Conservation (phyloP, 64 coral and sea anemone species). For the Cladopsammia gracilis region DNA sequence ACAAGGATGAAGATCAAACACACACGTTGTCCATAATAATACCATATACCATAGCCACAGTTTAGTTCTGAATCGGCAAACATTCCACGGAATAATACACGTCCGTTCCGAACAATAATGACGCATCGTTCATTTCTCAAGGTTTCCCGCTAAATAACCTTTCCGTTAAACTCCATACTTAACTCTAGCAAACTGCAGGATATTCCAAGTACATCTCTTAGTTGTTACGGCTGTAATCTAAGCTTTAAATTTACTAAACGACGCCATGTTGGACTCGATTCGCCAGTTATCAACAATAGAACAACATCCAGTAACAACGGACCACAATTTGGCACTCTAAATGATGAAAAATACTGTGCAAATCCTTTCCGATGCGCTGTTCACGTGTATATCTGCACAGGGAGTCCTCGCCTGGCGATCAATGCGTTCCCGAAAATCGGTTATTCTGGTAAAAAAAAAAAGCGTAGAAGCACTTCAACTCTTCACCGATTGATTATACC, state of each 20-base stretch:
- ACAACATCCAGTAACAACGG: not conserved
- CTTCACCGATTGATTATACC: not conserved
- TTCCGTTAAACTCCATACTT: not conserved
- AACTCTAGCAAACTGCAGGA: not conserved
- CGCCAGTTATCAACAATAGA: slow-evolving; percentile 24
- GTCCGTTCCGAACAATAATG: not conserved
- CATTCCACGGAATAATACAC: slow-evolving; percentile 20
- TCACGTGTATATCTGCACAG: not conserved
- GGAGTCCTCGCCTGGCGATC: not conserved
- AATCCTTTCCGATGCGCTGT: slow-evolving; percentile 3
- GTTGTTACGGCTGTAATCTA: not conserved
- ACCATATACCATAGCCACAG: slow-evolving; percentile 11
- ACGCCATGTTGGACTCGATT: slow-evolving; percentile 22
- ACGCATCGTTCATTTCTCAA: slow-evolving; percentile 1
- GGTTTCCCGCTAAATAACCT: not conserved
- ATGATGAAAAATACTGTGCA: not conserved
- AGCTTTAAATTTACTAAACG: slow-evolving; percentile 7
- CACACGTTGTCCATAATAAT: slow-evolving; percentile 34
- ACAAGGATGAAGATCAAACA: slow-evolving; percentile 36
- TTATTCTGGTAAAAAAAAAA: not conserved
- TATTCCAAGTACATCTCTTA: not conserved
- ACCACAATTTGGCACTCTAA: not conserved
- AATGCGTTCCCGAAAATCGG: not conserved
- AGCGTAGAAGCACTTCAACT: not conserved
- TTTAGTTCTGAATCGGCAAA: slow-evolving; percentile 21